phyloP scores from a whole-genome alignment of 2,888 invertebrate species.

The Tetheella fluctuosa region DNA sequence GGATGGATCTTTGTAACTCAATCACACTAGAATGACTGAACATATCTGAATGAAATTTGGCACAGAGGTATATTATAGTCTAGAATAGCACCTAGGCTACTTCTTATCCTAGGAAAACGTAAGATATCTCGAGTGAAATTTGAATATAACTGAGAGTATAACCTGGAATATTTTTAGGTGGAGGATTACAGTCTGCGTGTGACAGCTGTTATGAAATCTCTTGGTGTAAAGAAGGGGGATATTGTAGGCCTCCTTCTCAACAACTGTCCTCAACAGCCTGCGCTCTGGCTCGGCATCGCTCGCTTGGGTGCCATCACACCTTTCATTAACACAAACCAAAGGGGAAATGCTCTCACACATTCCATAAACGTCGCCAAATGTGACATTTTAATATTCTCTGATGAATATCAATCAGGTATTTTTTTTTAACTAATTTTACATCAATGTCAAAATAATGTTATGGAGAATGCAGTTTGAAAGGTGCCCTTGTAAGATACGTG shows the following conservation, averaged over 20 bases:
- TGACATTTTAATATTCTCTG: conserved; percentile 92
- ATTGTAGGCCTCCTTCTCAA: conserved; percentile 95
- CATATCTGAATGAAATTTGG: no score
- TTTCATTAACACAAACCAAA: conserved; percentile 96
- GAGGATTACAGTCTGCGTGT: conserved; percentile 94
- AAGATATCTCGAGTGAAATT: neutral
- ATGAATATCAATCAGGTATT: conserved; percentile 87
- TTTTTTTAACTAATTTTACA: no score
- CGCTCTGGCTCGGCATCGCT: conserved; percentile 96
- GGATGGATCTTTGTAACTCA: no score
- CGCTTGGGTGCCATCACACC: conserved; percentile 94
- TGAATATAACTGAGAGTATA: neutral
- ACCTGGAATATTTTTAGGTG: conserved; percentile 80
- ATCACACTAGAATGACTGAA: no score
- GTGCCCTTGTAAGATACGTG: no score
- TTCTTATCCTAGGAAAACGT: no score
- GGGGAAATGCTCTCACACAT: conserved; percentile 92
- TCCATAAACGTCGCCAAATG: conserved; percentile 94
- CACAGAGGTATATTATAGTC: no score
- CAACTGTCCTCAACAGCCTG: conserved; percentile 96
- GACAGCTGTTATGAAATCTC: conserved; percentile 90
- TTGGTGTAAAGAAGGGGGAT: conserved; percentile 94
- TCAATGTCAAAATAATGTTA: no score
- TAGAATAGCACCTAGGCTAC: no score
- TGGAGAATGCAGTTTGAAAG: no score